Evolutionary conservation across 2,888 invertebrate genomes (phyloP), one percentile per base, ranked within the genome.

Genomic region (Poecilus cupreus): DNA sequence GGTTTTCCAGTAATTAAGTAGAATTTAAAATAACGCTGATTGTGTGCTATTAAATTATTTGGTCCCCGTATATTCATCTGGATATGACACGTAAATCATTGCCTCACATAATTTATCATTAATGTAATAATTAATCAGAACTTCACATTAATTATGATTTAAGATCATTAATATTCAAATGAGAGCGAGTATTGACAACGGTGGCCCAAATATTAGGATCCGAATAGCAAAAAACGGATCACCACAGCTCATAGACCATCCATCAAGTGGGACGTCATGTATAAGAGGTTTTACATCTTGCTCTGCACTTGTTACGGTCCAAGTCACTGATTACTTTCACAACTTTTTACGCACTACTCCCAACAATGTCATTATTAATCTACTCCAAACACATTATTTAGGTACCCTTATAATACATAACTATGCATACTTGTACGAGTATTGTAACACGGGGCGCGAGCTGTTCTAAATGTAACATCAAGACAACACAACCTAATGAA

Each of bases 151-250:
- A 80, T 80, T 72, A 54, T 72, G 54, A 80, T 80, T 80, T 72
- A 80, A 80, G 80, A 72, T 80, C 80, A 72, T 80, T 80, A 80
- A 80, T 80, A 80, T 72, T 80, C 37, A 72, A 80, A 80, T 80
- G 72, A 80, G 72, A 24, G 43, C 39, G 4, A 26, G 72, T 80
- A 80, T 72, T 70, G 72, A 80, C 54, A 70, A 54, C 43, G 54
- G 54, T 72, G 51, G 24, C 72, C 54, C 37, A 39, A 72, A 80
- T 80, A 70, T 57, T 49, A 43, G 72, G 46, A 46, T 22, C 24
- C 24, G 16, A 16, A 13, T 51, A 75, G 75, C 75, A 75, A 75
- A 75, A 75, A 75, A 75, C 22, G 18, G 49, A 75, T 75, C 49
- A 22, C 20, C 24, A 46, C 24, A 24, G 49, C 37, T 68, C 68